Evolutionary conservation across 2,888 invertebrate species (phyloP).

Genomic region (Drosophila kambysellisi): DNA sequence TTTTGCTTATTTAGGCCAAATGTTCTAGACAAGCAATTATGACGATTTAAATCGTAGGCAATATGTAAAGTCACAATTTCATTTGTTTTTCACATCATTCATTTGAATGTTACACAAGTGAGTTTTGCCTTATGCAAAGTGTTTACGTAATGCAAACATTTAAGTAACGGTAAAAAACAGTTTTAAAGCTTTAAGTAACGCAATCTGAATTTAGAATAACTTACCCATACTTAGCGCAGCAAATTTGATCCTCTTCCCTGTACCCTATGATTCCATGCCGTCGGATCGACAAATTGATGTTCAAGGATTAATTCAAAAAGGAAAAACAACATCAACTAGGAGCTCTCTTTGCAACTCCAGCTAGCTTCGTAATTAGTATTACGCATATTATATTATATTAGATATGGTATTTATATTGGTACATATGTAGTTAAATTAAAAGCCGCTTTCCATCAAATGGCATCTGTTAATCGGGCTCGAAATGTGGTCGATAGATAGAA

Average conservation of each 20-base stretch:
- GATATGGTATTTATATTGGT: neutral
- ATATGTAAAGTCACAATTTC: no score
- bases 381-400: no score
- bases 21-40: neutral
- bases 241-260: neutral
- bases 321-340: neutral
- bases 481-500: neutral
- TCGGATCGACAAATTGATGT: neutral
- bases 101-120: no score
- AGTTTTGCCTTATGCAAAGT: neutral
- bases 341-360: neutral
- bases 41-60: no score
- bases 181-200: neutral
- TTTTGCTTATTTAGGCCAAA: neutral
- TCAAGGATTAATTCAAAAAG: neutral
- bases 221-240: neutral
- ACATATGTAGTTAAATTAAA: conserved; percentile 11
- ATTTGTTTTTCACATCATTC: no score
- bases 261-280: no score
- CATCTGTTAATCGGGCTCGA: neutral
- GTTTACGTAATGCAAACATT: neutral
- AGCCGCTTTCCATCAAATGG: conserved; percentile 15
- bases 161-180: neutral
- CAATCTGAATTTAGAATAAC: neutral
- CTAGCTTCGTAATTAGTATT: neutral